Conservation (phyloP, 2,888 invertebrate species). For the Drosophila kambysellisi region DNA sequence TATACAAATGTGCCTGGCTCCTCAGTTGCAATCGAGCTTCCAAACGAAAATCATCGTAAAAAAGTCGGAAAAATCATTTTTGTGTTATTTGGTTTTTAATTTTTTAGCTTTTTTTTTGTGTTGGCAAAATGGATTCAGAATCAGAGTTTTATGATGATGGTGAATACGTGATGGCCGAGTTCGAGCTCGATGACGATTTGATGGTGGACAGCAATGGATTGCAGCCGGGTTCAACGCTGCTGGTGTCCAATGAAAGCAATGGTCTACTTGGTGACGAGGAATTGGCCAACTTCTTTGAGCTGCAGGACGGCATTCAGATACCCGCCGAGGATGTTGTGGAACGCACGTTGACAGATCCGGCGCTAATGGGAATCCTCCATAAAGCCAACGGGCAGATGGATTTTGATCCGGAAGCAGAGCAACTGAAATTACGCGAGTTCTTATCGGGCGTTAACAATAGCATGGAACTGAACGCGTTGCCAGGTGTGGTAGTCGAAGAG, state of each 20-base stretch:
- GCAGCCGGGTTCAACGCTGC: conserved; percentile 54
- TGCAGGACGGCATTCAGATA: conserved; percentile 22
- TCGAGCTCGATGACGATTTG: conserved; percentile 47
- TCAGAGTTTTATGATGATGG: conserved; percentile 23
- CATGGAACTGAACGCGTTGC: conserved; percentile 21
- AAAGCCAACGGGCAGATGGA: conserved; percentile 41
- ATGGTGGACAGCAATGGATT: conserved; percentile 33
- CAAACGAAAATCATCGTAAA: conserved; percentile 3
- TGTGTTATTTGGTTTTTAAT: background rate
- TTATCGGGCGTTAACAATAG: conserved; percentile 56
- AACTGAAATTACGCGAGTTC: conserved; percentile 73
- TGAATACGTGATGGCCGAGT: conserved; percentile 60
- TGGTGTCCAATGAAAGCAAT: conserved; percentile 52
- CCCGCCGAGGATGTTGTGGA: conserved; percentile 49
- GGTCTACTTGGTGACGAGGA: conserved; percentile 48
- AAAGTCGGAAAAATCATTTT: background rate
- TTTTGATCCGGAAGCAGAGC: conserved; percentile 75
- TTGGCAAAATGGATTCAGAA: conserved; percentile 23
- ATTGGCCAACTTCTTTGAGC: conserved; percentile 41
- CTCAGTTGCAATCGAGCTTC: conserved; percentile 24
- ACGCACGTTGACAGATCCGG: conserved; percentile 61
- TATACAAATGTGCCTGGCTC: background rate
- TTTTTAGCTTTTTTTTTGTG: background rate
- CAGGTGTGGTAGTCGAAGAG: conserved; percentile 6
- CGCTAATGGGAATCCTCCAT: conserved; percentile 54